Base-by-base conservation (phyloP, 2,797 vertebrate genomes). In the Neosalanx taihuensis region DNA sequence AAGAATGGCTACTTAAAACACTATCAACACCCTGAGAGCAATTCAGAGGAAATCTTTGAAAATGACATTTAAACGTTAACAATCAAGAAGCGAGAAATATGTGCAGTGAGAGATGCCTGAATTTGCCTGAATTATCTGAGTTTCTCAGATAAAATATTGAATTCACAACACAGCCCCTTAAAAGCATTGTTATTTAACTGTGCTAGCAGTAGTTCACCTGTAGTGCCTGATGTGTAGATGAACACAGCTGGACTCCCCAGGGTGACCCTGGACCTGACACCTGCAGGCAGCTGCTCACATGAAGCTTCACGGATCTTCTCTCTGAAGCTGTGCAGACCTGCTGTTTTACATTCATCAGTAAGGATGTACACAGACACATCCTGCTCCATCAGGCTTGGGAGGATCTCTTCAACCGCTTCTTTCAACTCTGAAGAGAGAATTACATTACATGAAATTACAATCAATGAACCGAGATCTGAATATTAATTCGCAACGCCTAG, bases 181-280 rank as follows among this genome's bases (percentile, higher is more conserved):
- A 37, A 37, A 6, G 10, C 35, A 37, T 37, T 37, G 35, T 37
- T 37, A 37, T 37, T 37, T 37, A 1, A 46, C 10, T 12, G 5
- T n/a, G 37, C n/a, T n/a, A 20, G n/a, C n/a, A 10, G 17, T 5
- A 15, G 13, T 2, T 82, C 90, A 94, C 94, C 94, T 90, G 93
- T 94, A 57, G 93, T 95, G 72, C 94, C 94, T 51, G 94, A 94
- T 23, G 93, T 95, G 79, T 92, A 94, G 76, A 94, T 93, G 63
- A 92, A 94, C 37, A 89, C 10, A 1, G 88, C 92, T 41, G 90
- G 85, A n/a, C 82, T 90, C 66, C 57, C 71, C 58, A 78, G 76
- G 17, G 81, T 89, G 41, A 91, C 35, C 63, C 89, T 81, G 5
- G 89, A 88, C 74, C 92, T 87, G 82, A 92, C 87, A 0, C 88